Conservation (phyloP, 1,140 invertebrate genomes). For the Anadara kagoshimensis region DNA sequence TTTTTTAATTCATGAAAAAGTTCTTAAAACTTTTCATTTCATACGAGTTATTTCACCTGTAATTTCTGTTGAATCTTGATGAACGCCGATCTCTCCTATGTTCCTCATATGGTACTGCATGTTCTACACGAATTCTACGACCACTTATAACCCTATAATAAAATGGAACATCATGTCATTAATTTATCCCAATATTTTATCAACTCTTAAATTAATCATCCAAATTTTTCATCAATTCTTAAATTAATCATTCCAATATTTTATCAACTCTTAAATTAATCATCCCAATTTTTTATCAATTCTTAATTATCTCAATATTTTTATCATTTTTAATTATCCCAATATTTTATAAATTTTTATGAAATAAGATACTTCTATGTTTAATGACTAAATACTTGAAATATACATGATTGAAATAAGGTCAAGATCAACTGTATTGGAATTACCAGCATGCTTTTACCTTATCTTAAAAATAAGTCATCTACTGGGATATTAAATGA, state of each 20-base stretch:
- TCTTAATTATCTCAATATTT: not conserved
- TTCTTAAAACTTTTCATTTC: no score
- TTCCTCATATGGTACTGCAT: conserved; percentile 56
- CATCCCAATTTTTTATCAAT: not conserved
- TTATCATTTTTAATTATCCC: no score
- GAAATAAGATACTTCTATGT: no score
- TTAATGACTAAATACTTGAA: no score
- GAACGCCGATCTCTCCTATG: conserved; percentile 1
- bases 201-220: not conserved
- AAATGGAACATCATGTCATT: not conserved
- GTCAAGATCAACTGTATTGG: no score
- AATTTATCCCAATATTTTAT: not conserved
- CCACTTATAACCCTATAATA: conserved; percentile 55
- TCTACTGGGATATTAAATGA: no score
- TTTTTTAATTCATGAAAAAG: no score
- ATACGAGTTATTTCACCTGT: not conserved
- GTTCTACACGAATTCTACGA: conserved; percentile 56
- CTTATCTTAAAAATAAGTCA: no score
- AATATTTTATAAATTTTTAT: not conserved
- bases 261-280: no score
- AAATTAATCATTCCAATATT: no score
- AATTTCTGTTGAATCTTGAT: not conserved
- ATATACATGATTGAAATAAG: no score
- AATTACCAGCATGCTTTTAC: no score
- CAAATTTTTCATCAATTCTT: not conserved